phyloP scores from a whole-genome alignment of 2,888 invertebrate species.

The Napeogenes sylphis region DNA sequence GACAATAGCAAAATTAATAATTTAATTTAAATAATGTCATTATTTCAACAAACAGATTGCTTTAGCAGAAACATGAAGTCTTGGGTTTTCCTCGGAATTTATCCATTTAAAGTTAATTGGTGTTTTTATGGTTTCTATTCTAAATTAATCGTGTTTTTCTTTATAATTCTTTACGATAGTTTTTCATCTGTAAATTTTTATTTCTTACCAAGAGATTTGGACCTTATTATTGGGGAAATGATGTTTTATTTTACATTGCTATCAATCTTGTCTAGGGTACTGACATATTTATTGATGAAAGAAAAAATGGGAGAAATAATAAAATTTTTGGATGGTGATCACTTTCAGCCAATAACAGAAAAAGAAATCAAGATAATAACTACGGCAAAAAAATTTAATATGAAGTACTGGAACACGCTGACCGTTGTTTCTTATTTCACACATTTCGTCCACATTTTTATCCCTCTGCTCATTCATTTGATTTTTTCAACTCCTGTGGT shows the following conservation, averaged over 20 bases:
- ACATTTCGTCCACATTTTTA: constrained; percentile 37
- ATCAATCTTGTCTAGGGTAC: constrained; percentile 43
- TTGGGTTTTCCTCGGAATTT: constrained; percentile 49
- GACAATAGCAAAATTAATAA: neutral
- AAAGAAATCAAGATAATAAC: constrained; percentile 39
- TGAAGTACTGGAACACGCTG: constrained; percentile 45
- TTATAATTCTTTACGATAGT: constrained; percentile 38
- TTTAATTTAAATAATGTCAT: constrained; percentile 12
- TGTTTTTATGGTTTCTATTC: constrained; percentile 41
- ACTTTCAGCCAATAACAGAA: constrained; percentile 44
- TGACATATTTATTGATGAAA: constrained; percentile 44
- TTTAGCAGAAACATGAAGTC: constrained; percentile 46
- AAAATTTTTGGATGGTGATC: constrained; percentile 43
- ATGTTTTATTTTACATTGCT: constrained; percentile 52
- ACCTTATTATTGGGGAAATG: constrained; percentile 48
- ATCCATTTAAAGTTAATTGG: constrained; percentile 33
- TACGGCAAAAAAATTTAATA: constrained; percentile 45
- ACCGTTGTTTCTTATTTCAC: constrained; percentile 40
- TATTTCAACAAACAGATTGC: constrained; percentile 45
- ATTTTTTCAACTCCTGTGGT: constrained; percentile 36
- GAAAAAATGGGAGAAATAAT: constrained; percentile 42
- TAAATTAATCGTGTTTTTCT: constrained; percentile 34
- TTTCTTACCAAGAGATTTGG: constrained; percentile 45
- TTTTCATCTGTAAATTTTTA: constrained; percentile 46
- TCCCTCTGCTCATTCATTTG: constrained; percentile 43